Percentiles rank a stretch among this genome's conserved stretches.
phyloP scores from a whole-genome alignment of 1,140 invertebrate species.

The Hylaeus anthracinus region DNA sequence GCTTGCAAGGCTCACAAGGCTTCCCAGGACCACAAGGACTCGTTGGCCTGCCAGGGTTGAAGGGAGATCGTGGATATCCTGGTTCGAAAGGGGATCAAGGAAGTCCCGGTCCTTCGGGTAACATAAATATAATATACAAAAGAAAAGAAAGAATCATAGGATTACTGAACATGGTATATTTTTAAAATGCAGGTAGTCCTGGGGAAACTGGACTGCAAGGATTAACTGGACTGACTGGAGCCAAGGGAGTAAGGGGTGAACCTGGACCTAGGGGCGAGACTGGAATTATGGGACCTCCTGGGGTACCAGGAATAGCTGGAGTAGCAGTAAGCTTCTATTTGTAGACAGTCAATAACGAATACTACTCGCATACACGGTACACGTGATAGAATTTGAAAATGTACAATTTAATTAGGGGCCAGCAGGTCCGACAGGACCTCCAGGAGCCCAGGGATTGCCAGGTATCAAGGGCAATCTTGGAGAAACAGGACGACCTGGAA shows the following conservation, averaged over 20 bases:
- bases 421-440: conserved; percentile 82
- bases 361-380: not conserved
- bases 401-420: conserved; percentile 79
- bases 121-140: not conserved
- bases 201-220: conserved; percentile 86
- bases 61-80: conserved; percentile 87
- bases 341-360: not conserved
- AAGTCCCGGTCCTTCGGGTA: conserved; percentile 83
- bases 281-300: conserved; percentile 82
- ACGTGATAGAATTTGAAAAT: not conserved
- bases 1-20: conserved; percentile 83
- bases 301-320: conserved; percentile 62
- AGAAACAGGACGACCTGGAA: conserved; percentile 86
- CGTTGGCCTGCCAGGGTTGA: conserved; percentile 85
- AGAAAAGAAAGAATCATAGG: not conserved
- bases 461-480: conserved; percentile 89
- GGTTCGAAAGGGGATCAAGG: conserved; percentile 89
- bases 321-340: conserved; percentile 46
- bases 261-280: conserved; percentile 87
- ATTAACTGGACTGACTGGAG: conserved; percentile 83
- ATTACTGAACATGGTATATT: not conserved
- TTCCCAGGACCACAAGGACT: conserved; percentile 86
- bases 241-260: conserved; percentile 89
- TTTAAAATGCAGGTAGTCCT: conserved; percentile 75
- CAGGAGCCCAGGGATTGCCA: conserved; percentile 85